Base-by-base conservation (phyloP, 2,113 vertebrate genomes). In the Burhinus oedicnemus region DNA sequence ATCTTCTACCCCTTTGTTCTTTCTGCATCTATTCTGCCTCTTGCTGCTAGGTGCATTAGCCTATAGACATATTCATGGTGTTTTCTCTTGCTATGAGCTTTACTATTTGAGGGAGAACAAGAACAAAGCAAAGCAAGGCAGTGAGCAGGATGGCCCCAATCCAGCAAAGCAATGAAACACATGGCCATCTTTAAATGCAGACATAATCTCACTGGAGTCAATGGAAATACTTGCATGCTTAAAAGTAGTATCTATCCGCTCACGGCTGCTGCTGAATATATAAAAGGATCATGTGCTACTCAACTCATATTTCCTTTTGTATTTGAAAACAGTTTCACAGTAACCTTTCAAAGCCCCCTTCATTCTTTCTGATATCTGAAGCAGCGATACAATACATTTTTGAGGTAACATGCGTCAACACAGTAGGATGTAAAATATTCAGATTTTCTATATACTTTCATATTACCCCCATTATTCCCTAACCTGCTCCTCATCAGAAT, bases 51-150 rank as follows among this genome's bases (percentile, higher is more conserved):
- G 30, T 94, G 58, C 42, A 60, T 90, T 87, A 89, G 30, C 20
- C 49, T 82, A 36, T 82, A 89, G 89, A 79, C 69, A 82, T 87
- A 82, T 85, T 74, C 22, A 36, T 27, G 40, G 11, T 83, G 12
- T 79, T 97, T 93, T 71, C 80, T 89, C 61, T 95, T 95, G 38
- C 23, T 77, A 51, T 60, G 16, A 70, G 82, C 62, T 91, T 85
- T 96, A 30, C 11, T 70, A 4, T 88, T 93, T 77, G 70, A 79
- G 75, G 54, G 51, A 93, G 45, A 94, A n/a, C 30, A 87, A 93
- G 81, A 60, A 79, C 42, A 93, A 93, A 87, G 45, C 36, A 69
- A 25, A 89, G 23, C 27, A 90, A 58, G 62, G 30, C 32, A 75
- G 54, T 32, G 71, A 90, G 38, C 7, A 80, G 58, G 34, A 93